These are phyloP conservation scores for Phortica variegata DNA, from an alignment of 1,140 invertebrate species.

Conservation along the genomic window DNA sequence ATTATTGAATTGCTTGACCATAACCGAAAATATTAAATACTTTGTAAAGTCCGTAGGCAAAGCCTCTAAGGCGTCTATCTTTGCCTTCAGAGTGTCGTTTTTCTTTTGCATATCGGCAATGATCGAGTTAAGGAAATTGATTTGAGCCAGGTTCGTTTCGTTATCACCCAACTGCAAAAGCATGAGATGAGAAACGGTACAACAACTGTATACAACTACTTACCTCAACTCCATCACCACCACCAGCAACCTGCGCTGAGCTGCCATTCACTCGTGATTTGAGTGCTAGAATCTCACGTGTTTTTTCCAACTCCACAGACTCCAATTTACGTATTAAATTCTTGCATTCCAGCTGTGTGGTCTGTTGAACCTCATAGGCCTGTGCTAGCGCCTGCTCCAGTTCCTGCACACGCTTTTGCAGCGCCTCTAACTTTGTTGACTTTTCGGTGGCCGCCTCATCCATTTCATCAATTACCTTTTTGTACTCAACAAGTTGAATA, in stretches of 20 bases:
- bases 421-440: constrained; percentile 17
- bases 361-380: constrained; percentile 23
- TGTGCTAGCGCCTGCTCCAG: constrained; percentile 24
- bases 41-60: constrained; percentile 58
- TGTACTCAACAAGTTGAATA: constrained; percentile 31
- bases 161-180: constrained; percentile 19
- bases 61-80: constrained; percentile 78
- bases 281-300: constrained; percentile 30
- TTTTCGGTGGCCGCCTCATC: constrained; percentile 30
- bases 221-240: constrained; percentile 21
- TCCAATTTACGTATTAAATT: constrained; percentile 31
- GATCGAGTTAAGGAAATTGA: constrained; percentile 92
- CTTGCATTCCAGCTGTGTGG: constrained; percentile 19
- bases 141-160: constrained; percentile 61
- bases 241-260: neutral
- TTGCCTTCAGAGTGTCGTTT: constrained; percentile 77
- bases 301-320: constrained; percentile 29
- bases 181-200: neutral
- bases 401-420: constrained; percentile 23
- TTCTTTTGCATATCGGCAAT: constrained; percentile 95
- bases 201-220: neutral
- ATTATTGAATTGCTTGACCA: neutral
- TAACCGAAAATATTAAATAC: constrained; percentile 14
- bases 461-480: constrained; percentile 50
- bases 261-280: constrained; percentile 27